Evolutionary conservation across 1,140 invertebrate species (phyloP), one percentile per base, ranked within the genome.

Genomic region (Camponotus vicinus): DNA sequence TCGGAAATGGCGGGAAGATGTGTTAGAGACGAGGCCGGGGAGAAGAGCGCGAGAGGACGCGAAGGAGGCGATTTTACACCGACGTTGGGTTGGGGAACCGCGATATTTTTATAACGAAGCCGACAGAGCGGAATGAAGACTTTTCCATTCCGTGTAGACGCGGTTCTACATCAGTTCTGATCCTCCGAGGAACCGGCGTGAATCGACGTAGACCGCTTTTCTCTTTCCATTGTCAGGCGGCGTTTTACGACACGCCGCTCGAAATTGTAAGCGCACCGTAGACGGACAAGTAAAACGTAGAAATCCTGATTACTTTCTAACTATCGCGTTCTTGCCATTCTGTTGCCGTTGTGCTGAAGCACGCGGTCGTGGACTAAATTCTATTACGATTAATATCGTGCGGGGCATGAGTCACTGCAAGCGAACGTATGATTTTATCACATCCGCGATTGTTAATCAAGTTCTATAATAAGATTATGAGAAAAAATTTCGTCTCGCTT

Each of bases 21-120:
- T 52, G 57, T 42, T 49, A 0, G 37, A 61, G 70, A 69, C 55
- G 64, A 75, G 63, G 21, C 66, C 11, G 45, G 52, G 42, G 55
- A 64, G 40, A 40, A 45, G 42, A 45, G 64, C 42, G 59, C 34
- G 18, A n/a, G n/a, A 67, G 52, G 34, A 79, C 40, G 76, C 63
- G 15, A 59, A 6, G 40, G 27, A 71, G 78, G 34, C 45, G 77
- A 78, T 89, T 86, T 86, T 67, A 37, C 67, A 59, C 34, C 59
- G 82, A 75, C 75, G 52, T 69, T 52, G 75, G n/a, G 15, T 21
- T n/a, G 42, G 18, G 59, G 11, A 27, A 75, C 79, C 37, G 69
- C 59, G 89, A 80, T 90, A 90, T 90, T 89, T 89, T 90, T 90
- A 90, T 90, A 89, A 90, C 49, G 61, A 75, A 55, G 15, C 15